Evolutionary conservation across 2,797 vertebrate genomes (phyloP).

Genomic region (Smutsia gigantea): DNA sequence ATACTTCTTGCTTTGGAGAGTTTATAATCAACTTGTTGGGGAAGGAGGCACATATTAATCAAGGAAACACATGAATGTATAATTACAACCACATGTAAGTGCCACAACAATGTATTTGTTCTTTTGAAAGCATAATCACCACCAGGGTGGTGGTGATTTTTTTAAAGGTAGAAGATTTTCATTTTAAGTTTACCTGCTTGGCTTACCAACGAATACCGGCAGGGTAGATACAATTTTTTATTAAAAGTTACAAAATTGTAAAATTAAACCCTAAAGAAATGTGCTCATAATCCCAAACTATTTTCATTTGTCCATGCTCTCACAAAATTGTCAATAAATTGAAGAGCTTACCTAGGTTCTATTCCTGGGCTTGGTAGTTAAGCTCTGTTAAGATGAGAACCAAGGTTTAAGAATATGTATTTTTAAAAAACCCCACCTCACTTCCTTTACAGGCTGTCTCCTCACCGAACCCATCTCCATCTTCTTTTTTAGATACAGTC

Average conservation of each 20-base stretch:
- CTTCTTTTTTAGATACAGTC: not conserved
- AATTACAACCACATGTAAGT: slow-evolving; percentile 45
- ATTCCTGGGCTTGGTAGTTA: slow-evolving; percentile 15
- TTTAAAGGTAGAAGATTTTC: not conserved
- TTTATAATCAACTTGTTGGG: not conserved
- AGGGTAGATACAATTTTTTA: not conserved
- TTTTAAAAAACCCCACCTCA: not conserved
- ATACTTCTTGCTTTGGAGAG: not conserved
- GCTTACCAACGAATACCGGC: not conserved
- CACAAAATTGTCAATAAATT: slow-evolving; percentile 31
- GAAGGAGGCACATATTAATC: not conserved
- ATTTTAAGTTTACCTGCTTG: not conserved
- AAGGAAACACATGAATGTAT: slow-evolving; percentile 46
- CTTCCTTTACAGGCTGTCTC: not conserved
- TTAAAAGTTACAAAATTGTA: slow-evolving; percentile 49
- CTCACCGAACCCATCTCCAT: not conserved
- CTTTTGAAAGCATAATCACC: not conserved
- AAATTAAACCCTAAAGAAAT: slow-evolving; percentile 56
- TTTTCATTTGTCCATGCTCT: slow-evolving; percentile 14
- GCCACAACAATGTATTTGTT: not conserved
- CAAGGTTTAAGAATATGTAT: not conserved
- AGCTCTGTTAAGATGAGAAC: slow-evolving; percentile 35
- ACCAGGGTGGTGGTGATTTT: not conserved
- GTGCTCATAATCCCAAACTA: slow-evolving; percentile 39
- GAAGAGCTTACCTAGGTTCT: slow-evolving; percentile 31